Base-by-base conservation (phyloP, 2,797 vertebrate species). In the Neosilurus mollespiculum region DNA sequence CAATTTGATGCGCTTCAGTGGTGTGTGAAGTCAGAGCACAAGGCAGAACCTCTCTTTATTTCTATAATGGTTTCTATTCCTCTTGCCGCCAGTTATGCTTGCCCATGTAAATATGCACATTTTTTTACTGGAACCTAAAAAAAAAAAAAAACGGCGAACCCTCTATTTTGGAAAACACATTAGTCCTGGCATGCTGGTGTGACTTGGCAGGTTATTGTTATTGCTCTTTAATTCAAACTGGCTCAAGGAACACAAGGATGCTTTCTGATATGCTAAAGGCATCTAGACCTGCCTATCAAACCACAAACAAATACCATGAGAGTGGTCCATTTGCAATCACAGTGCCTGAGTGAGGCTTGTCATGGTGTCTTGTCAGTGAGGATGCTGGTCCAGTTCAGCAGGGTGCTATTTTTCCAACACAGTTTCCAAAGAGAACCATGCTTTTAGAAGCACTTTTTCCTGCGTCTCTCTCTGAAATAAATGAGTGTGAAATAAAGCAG, bases 1-100 rank as follows among this genome's bases (percentile, higher is more conserved):
- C 96, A 98, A 96, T 98, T 97, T 97, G 96, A 96, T 96, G 95
- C 97, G 96, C 96, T 97, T 96, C 96, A 96, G 89, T 97, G 96
- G 95, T 94, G 95, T 97, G 97, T 97, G 96, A 98, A 98, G 95
- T 95, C 94, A 92, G 94, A 89, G 91, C 92, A 89, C 95, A 95
- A 97, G 95, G 94, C 95, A 94, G 95, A 95, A 95, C 96, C 95
- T 96, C 95, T 96, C 95, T 96, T 95, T 96, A 96, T 96, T 97
- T 92, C 94, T 94, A 93, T 96, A 96, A 96, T 95, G 96, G 96
- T 94, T 95, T 96, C 96, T 94, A 95, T 96, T 96, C 94, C 95
- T 96, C 96, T 93, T 94, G 95, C 96, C 95, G 94, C 95, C 96
- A 94, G 95, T 98, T 97, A 96, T 95, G 94, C 92, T 91, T 95